Percentiles rank a stretch among this genome's conserved stretches.
Conservation (phyloP, 2,113 vertebrate species). For the Albula goreensis region DNA sequence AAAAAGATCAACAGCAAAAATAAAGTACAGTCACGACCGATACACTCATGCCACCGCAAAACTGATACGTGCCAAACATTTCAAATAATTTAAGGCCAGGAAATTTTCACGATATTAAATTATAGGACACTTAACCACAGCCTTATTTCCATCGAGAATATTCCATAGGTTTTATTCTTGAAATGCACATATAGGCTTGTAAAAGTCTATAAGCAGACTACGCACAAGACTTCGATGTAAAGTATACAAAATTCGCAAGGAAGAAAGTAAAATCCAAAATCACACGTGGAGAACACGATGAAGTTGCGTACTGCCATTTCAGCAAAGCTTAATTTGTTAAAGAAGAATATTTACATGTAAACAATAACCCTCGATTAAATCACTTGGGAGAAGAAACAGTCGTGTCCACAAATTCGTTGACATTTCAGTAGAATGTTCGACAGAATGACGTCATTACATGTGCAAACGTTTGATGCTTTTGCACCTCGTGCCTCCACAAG, state of each 20-base stretch:
- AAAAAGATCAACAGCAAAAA: constrained; percentile 31
- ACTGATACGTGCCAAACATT: constrained; percentile 46
- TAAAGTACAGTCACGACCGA: constrained; percentile 43
- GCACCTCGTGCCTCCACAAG: background rate
- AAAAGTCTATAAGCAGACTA: constrained; percentile 36
- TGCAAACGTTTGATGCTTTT: constrained; percentile 13
- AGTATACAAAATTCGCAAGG: constrained; percentile 4
- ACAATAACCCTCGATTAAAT: constrained; percentile 18
- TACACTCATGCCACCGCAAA: constrained; percentile 52
- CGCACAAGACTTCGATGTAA: constrained; percentile 27
- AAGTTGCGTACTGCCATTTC: constrained; percentile 22
- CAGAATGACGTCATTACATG: constrained; percentile 14
- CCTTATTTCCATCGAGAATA: constrained; percentile 33
- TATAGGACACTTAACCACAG: constrained; percentile 30
- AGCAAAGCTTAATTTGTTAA: constrained; percentile 24
- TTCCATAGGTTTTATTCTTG: constrained; percentile 33
- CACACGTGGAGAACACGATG: background rate
- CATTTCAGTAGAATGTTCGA: background rate
- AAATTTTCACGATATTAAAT: constrained; percentile 34
- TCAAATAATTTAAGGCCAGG: constrained; percentile 51
- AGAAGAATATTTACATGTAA: constrained; percentile 36
- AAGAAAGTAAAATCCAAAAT: background rate
- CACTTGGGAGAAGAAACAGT: background rate
- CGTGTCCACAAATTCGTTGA: background rate
- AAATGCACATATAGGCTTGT: constrained; percentile 27